Base-by-base conservation (phyloP, 2,888 invertebrate species). In the Tetrapedia diversipes region DNA sequence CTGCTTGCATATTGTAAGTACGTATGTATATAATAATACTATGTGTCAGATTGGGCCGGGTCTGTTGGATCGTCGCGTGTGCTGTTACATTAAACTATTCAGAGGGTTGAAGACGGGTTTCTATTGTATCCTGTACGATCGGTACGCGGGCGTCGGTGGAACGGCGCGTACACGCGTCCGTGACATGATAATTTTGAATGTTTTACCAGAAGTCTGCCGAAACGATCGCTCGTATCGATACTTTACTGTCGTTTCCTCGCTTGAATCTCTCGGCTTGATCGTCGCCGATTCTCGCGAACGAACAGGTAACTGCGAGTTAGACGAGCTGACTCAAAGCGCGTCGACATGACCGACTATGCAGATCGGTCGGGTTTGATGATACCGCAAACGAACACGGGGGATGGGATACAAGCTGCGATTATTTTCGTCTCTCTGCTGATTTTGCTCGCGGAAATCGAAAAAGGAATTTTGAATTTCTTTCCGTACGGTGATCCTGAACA, bases 271-370 rank as follows among this genome's bases (percentile, higher is more conserved):
- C 41, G 37, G 49, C 34, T 43, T n/a, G 53, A 8, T 16, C 39
- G 49, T 45, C 72, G 43, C 61, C 19, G 63, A 65, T 67, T 51
- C 24, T 65, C 67, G 37, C 16, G 73, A 66, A 77, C 73, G 73
- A 77, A 69, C 69, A 43, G 45, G 34, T 56, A 79, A n/a, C n/a
- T 85, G 83, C 83, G 88, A 89, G 85, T 82, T 84, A 83, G 86
- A 86, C 85, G 85, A 88, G 89, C 88, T 88, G 89, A 86, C 88
- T 89, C 86, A 85, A 85, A 85, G 84, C 82, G 85, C 84, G 84
- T 83, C 86, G 84, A 81, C 69, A 39, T 32, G 53, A 39, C 54
- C 80, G 43, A 67, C n/a, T n/a, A n/a, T 37, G 29, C n/a, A 37
- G 16, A 37, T 54, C 49, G 63, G 70, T 57, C 14, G 34, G 37